phyloP scores from a whole-genome alignment of 2,113 vertebrate genomes.

The Amblyornis subalaris region DNA sequence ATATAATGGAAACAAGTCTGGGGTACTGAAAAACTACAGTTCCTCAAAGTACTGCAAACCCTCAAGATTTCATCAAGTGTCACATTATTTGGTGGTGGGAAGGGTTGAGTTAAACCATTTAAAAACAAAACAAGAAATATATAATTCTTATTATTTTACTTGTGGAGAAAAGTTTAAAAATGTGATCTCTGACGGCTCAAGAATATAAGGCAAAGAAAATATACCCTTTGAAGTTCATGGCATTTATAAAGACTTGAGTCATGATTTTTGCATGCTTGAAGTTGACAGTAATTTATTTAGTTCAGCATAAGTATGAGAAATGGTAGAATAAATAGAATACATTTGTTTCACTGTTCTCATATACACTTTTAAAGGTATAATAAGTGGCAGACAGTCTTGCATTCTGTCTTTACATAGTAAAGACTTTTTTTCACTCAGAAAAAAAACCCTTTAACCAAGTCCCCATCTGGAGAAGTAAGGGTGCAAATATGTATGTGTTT shows the following conservation, averaged over 20 bases:
- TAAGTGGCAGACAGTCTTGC: background rate
- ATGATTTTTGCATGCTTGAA: background rate
- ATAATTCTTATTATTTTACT: background rate
- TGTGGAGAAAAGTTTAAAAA: background rate
- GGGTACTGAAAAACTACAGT: background rate
- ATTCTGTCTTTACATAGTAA: background rate
- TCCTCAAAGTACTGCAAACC: background rate
- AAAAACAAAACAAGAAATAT: background rate
- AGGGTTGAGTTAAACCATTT: background rate
- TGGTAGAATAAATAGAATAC: background rate
- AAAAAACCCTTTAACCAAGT: background rate
- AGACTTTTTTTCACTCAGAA: background rate
- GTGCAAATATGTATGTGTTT: background rate
- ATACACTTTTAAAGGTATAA: background rate
- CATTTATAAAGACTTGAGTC: constrained; percentile 1
- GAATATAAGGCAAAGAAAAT: background rate
- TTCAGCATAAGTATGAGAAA: background rate
- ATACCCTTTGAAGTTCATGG: background rate
- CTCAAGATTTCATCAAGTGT: background rate
- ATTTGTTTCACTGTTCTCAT: background rate
- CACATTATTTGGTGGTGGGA: background rate
- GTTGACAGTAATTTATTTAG: constrained; percentile 11
- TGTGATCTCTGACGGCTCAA: background rate
- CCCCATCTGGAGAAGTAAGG: background rate
- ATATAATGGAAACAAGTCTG: background rate